Evolutionary conservation across 2,888 invertebrate species (phyloP), one percentile per base, ranked within the genome.

Genomic region (Drosophila setosimentum): DNA sequence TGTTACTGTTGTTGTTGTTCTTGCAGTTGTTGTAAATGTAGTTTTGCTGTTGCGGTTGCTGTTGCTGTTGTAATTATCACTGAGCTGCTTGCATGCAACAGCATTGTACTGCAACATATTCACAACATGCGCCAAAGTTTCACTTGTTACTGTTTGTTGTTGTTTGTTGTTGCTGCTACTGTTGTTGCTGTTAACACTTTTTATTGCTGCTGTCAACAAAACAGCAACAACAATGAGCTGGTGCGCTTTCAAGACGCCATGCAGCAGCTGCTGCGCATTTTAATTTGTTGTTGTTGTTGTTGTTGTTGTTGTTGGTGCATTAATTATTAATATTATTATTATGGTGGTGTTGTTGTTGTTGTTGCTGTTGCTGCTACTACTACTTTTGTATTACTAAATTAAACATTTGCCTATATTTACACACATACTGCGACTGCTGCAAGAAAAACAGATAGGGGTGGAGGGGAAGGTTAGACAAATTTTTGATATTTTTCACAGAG

Each of bases 61-160:
- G 65, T 32, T 80, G 65, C 40, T 80, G 67, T 50, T 80, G 69
- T 60, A 75, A 30, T 66, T 76, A 73, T 78, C 76, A 83, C 78
- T 85, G 78, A 75, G 73, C 73, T 74, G 78, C 81, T 64, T 53
- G 63, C 57, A 59, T 76, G 73, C 81, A 79, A 85, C 86, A 81
- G 68, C 88, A 86, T 86, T 85, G 81, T 73, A 77, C 66, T 83
- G 87, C 87, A 82, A 88, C 85, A 85, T 85, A 79, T 76, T 78
- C 70, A 78, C 78, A 72, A 68, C 73, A 73, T 67, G 32, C 30
- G 55, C 54, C 50, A 60, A 45, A 67, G 29, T 74, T 67, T 68
- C 68, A 65, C 60, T 76, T 72, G n/a, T 49, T 64, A 65, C 53
- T 40, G 45, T 61, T 60, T 53, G 42, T 27, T 59, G 55, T 30